Percentiles rank a stretch among this genome's conserved stretches.
These are phyloP conservation scores for Sinocyclocheilus anshuiensis DNA, from an alignment of 2,113 vertebrate species.

Conservation along the genomic window DNA sequence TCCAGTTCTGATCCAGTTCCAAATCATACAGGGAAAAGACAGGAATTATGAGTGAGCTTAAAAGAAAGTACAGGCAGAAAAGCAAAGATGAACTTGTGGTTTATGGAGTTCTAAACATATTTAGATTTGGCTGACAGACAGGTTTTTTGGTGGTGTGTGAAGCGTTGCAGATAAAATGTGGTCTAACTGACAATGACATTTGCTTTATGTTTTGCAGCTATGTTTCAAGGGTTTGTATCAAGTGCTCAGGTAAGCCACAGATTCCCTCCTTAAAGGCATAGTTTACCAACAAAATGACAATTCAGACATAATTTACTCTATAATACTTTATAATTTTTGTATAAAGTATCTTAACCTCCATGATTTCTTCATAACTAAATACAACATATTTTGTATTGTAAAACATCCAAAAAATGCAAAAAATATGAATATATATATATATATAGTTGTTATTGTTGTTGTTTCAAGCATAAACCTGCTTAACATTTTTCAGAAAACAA, in stretches of 20 bases:
- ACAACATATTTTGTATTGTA: background rate
- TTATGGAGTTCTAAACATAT: background rate
- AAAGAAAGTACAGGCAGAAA: background rate
- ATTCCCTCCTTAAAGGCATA: background rate
- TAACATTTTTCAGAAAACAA: no score
- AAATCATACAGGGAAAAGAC: constrained; percentile 15
- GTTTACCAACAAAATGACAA: background rate
- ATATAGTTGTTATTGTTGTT: no score
- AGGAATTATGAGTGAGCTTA: constrained; percentile 22
- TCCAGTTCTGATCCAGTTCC: constrained; percentile 27
- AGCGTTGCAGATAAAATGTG: background rate
- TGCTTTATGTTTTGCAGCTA: constrained; percentile 49
- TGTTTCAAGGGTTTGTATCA: constrained; percentile 22
- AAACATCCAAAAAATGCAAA: background rate
- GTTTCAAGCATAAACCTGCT: no score
- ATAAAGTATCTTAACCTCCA: background rate
- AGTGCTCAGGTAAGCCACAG: constrained; percentile 49
- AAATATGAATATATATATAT: no score
- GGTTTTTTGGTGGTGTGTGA: background rate
- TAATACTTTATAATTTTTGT: background rate
- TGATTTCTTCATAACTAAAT: background rate
- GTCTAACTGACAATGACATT: background rate
- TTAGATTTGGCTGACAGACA: background rate
- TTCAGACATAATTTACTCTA: background rate
- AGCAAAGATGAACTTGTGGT: constrained; percentile 1